Base-by-base conservation (phyloP, 2,888 invertebrate genomes). In the Oscheius onirici region DNA sequence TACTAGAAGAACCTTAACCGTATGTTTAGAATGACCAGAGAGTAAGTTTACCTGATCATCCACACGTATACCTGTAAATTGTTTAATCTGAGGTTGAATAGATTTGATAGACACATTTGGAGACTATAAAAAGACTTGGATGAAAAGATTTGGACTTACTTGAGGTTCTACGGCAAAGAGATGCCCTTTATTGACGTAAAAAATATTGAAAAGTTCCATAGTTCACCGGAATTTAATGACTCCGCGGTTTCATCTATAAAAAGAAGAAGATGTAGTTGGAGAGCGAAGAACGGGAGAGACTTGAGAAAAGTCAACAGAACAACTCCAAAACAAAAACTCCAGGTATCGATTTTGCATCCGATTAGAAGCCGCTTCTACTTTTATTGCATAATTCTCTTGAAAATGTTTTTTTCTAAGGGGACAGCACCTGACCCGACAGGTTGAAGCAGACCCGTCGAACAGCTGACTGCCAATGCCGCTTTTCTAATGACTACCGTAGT, bases 141-240 rank as follows among this genome's bases (percentile, higher is more conserved):
- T 34, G 6, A 3, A 8, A 49, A 44, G 34, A 34, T 8, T 8
- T 3, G 8, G 20, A n/a, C 22, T n/a, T 44, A 69, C 63, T 28
- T 69, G 44, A 26, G 51, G 54, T 40, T 66, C 71, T 43, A 71
- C 22, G 13, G 51, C 43, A 43, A 55, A 52, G 11, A 71, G 51
- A 10, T 66, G 71, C 40, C 71, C 58, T 40, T 66, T 71, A 46
- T 71, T 71, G 40, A 71, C 71, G 66, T 57, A 71, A 49, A 71
- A 71, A 20, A 71, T 43, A 44, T 66, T 55, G 57, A 71, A 57
- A 11, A 17, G 58, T 24, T 71, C 71, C 71, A 71, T 71, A 24
- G 51, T 52, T 17, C 1, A 22, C n/a, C 54, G 49, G 24, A 15
- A 63, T 63, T 63, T 41, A 58, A 5, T 28, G 58, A 17, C 40